These are phyloP conservation scores for Diadromus collaris DNA, from an alignment of 2,888 invertebrate species.

Conservation along the genomic window DNA sequence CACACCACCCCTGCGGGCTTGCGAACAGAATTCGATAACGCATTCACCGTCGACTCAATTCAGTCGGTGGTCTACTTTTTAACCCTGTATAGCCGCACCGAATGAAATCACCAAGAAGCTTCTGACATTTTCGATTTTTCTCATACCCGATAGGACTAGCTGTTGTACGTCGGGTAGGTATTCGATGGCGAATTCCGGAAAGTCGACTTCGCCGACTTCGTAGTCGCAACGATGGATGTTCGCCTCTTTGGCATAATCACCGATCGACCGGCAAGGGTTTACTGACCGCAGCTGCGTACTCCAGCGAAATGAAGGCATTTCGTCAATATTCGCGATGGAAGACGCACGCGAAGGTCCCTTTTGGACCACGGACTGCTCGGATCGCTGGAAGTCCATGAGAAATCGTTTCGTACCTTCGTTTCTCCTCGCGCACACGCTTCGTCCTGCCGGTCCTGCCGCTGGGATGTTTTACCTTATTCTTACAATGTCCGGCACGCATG, in stretches of 20 bases:
- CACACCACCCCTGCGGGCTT: slow-evolving; percentile 13
- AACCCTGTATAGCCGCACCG: not conserved
- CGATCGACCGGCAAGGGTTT: slow-evolving; percentile 20
- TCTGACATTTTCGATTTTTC: slow-evolving; percentile 16
- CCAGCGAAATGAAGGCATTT: slow-evolving; percentile 23
- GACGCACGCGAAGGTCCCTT: not conserved
- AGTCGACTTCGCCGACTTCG: not conserved
- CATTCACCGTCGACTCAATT: slow-evolving; percentile 38
- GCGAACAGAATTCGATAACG: slow-evolving; percentile 28
- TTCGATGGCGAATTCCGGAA: not conserved
- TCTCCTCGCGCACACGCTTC: too few species aligned
- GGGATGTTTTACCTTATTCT: not conserved
- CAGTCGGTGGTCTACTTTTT: slow-evolving; percentile 11
- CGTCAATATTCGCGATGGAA: not conserved
- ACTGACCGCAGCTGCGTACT: slow-evolving; percentile 24
- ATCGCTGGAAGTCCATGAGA: too few species aligned
- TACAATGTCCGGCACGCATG: slow-evolving; percentile 9
- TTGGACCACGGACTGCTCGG: not conserved
- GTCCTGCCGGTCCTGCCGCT: too few species aligned
- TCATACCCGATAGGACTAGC: not conserved
- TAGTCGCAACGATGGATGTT: not conserved
- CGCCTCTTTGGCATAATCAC: slow-evolving; percentile 18
- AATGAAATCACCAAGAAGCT: slow-evolving; percentile 12
- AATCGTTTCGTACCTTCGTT: too few species aligned
- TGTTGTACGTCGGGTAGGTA: not conserved